A percentile compares a stretch with the other conserved stretches of the same genome.
phyloP scores from a whole-genome alignment of 2,797 vertebrate genomes.

The Falco biarmicus region DNA sequence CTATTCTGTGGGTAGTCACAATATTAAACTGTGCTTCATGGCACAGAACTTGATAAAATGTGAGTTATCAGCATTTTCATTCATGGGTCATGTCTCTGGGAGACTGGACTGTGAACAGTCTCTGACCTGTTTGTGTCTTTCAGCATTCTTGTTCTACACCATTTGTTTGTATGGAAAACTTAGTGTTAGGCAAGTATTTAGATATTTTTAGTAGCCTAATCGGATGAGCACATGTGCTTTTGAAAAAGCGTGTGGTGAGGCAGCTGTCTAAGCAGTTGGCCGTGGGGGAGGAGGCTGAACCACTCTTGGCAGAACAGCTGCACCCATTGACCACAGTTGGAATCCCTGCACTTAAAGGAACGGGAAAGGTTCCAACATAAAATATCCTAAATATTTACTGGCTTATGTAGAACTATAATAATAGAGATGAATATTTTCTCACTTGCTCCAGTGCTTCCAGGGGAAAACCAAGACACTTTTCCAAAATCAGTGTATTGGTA shows the following conservation, averaged over 20 bases:
- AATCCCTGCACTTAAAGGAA: background rate
- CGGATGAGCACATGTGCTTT: constrained; percentile 22
- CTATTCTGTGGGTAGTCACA: background rate
- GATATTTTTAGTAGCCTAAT: constrained; percentile 69
- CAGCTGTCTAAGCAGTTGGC: background rate
- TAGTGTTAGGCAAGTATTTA: background rate
- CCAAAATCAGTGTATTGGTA: accelerated
- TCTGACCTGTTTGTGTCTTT: constrained; percentile 10
- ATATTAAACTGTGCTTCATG: background rate
- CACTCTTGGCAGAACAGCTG: background rate
- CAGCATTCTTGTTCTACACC: background rate
- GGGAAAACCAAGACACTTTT: background rate
- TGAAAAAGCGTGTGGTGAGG: background rate
- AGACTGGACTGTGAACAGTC: background rate
- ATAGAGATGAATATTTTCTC: background rate
- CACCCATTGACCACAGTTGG: background rate
- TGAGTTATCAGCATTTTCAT: background rate
- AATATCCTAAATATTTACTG: background rate
- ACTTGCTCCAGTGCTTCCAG: background rate
- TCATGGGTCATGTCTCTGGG: background rate
- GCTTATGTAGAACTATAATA: background rate
- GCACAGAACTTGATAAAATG: background rate
- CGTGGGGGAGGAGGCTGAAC: background rate
- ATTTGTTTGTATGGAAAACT: constrained; percentile 27
- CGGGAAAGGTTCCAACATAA: background rate